phyloP scores from a whole-genome alignment of 2,113 vertebrate species.

The Plecturocebus donacophilus region DNA sequence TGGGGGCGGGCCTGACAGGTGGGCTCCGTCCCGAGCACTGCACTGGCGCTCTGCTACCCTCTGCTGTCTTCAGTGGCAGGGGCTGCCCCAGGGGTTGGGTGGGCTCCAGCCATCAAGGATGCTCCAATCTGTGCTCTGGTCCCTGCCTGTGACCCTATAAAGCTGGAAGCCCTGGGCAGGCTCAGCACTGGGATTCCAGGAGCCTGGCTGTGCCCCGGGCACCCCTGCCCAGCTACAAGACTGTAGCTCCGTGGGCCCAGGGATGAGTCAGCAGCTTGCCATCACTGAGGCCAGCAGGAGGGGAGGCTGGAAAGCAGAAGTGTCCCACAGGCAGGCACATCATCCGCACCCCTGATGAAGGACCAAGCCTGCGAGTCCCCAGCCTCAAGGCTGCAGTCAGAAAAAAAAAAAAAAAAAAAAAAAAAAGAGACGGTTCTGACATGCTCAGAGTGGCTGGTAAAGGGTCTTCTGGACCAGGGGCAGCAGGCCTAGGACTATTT shows the following conservation, averaged over 20 bases:
- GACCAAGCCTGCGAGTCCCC: too few species aligned
- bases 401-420: background rate
- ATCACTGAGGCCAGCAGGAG: background rate
- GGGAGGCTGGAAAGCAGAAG: background rate
- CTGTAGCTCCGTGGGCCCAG: background rate
- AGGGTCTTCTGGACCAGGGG: rapidly evolving
- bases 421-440: rapidly evolving
- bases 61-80: background rate
- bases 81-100: background rate
- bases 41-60: background rate
- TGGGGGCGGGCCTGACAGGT: background rate
- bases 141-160: too few species aligned
- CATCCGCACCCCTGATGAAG: background rate
- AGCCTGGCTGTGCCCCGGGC: rapidly evolving
- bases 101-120: background rate
- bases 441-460: background rate
- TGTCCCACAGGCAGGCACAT: background rate
- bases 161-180: background rate
- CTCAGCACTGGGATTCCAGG: background rate
- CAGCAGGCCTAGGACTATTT: background rate
- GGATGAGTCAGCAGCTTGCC: background rate
- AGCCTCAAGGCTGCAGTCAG: background rate
- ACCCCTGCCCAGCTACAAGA: background rate
- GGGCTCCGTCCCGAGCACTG: background rate
- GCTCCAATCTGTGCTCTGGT: background rate